These are phyloP conservation scores for Campopleginae sp. DNA, from an alignment of 2,888 invertebrate species.

Conservation along the genomic window DNA sequence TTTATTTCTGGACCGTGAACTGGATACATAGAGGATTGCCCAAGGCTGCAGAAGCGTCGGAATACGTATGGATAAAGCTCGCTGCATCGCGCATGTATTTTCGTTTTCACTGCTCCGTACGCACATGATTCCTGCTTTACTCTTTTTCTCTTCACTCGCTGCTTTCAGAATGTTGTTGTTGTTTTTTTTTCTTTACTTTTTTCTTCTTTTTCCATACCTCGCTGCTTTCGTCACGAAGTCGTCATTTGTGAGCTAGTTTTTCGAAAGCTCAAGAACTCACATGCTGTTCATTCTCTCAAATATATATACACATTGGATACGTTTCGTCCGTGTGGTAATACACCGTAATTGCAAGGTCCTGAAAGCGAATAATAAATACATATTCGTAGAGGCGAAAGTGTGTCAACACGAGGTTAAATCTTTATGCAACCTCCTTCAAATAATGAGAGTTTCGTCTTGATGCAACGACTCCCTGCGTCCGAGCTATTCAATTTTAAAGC, in stretches of 20 bases:
- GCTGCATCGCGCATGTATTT: slow-evolving; percentile 20
- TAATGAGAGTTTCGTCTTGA: slow-evolving; percentile 36
- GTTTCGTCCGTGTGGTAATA: not conserved
- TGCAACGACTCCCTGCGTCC: not conserved
- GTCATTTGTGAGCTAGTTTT: slow-evolving; percentile 32
- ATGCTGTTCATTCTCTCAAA: not conserved
- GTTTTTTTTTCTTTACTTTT: not conserved
- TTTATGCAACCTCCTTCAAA: slow-evolving; percentile 29
- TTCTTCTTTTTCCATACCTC: not conserved
- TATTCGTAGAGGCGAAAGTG: slow-evolving; percentile 9
- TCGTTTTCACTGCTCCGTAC: slow-evolving; percentile 27
- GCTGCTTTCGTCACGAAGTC: slow-evolving; percentile 4
- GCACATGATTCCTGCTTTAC: slow-evolving; percentile 25
- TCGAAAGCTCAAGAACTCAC: slow-evolving; percentile 17
- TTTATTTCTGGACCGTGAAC: not conserved
- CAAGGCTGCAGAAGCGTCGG: slow-evolving; percentile 45
- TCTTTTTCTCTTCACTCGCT: slow-evolving; percentile 33
- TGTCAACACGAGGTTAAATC: slow-evolving; percentile 34
- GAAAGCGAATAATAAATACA: slow-evolving; percentile 19
- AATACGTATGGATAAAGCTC: slow-evolving; percentile 22
- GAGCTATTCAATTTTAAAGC: slow-evolving; percentile 3
- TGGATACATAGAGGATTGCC: slow-evolving; percentile 21
- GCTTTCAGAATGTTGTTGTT: slow-evolving; percentile 21
- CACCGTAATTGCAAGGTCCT: slow-evolving; percentile 12
- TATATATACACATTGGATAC: not conserved